Evolutionary conservation across 2,888 invertebrate species (phyloP).

Genomic region (Amiota mariae): DNA sequence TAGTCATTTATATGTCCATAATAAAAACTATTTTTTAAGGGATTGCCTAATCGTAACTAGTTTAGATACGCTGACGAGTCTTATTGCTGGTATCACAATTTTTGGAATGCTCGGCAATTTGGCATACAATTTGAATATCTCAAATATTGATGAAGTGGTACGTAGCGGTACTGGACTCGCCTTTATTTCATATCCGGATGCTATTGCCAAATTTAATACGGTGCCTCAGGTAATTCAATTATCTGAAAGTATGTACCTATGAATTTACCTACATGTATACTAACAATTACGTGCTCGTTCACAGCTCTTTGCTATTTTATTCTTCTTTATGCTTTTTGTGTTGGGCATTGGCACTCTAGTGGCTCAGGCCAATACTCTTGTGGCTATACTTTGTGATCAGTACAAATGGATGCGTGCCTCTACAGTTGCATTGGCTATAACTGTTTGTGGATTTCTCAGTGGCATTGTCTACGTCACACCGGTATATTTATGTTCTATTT

Average conservation of each 20-base stretch:
- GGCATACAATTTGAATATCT: conserved; percentile 78
- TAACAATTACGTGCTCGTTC: neutral
- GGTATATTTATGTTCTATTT: conserved; percentile 71
- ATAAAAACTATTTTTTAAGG: conserved; percentile 71
- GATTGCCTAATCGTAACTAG: conserved; percentile 87
- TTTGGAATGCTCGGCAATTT: conserved; percentile 87
- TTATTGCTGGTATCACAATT: conserved; percentile 85
- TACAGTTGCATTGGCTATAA: conserved; percentile 77
- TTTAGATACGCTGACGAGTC: conserved; percentile 85
- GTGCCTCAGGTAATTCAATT: conserved; percentile 79
- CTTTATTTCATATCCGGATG: conserved; percentile 88
- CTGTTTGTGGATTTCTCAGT: conserved; percentile 76
- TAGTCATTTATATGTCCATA: neutral
- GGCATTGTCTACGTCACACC: conserved; percentile 86
- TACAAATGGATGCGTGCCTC: conserved; percentile 78
- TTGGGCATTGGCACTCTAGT: conserved; percentile 85
- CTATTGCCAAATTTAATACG: conserved; percentile 82
- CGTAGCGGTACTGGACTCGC: conserved; percentile 86
- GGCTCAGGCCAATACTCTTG: conserved; percentile 80
- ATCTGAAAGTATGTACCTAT: neutral
- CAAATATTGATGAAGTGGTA: conserved; percentile 79
- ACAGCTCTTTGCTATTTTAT: conserved; percentile 83
- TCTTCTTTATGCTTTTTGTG: conserved; percentile 87
- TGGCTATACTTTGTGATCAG: conserved; percentile 80
- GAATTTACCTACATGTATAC: neutral